Evolutionary conservation across 2,113 vertebrate genomes (phyloP), one percentile per base, ranked within the genome.

Genomic region (Nymphicus hollandicus): DNA sequence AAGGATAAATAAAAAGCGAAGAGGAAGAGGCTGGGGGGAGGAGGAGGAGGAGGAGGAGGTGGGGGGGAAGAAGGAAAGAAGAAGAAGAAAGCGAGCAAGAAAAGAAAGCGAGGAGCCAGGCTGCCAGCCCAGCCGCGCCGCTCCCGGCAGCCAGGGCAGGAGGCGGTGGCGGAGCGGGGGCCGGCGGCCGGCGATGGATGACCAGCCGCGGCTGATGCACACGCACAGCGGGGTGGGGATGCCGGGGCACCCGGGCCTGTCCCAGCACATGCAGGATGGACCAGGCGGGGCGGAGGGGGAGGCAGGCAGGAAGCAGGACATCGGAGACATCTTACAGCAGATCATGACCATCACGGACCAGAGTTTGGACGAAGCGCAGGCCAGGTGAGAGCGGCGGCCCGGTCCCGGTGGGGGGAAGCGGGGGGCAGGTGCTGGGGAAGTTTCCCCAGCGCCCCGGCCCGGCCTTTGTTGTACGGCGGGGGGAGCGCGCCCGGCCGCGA

Each of bases 341-440:
- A 99, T 99, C 81, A 99, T 99, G 99, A 99, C 99, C 98, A 99
- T 99, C 98, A 99, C 99, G 68, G 99, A 99, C 94, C 99, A 99
- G 98, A 99, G 99, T 98, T 98, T 99, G 98, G 99, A 99, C 88
- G 99, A 99, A 97, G 99, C 99, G 84, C 99, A 99, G 98, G 99
- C 99, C 98, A 99, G 99, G 99, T 99, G 98, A 98, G 98, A 90
- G 84, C 46, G 58, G 72, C 33, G 69, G 39, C n/a, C 29, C 31
- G 24, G 8, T n/a, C 73, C n/a, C 37, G 47, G 73, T 83, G 69
- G 80, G 80, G 20, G 77, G 53, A 49, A 52, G 86, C n/a, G 19
- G 31, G 60, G 35, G 74, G 71, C 74, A 81, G 84, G 81, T 73
- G 60, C 76, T 19, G 86, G 79, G 79, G 95, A 94, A 90, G 83